Conservation (phyloP, 2,113 vertebrate genomes). For the Ptilonorhynchus violaceus region DNA sequence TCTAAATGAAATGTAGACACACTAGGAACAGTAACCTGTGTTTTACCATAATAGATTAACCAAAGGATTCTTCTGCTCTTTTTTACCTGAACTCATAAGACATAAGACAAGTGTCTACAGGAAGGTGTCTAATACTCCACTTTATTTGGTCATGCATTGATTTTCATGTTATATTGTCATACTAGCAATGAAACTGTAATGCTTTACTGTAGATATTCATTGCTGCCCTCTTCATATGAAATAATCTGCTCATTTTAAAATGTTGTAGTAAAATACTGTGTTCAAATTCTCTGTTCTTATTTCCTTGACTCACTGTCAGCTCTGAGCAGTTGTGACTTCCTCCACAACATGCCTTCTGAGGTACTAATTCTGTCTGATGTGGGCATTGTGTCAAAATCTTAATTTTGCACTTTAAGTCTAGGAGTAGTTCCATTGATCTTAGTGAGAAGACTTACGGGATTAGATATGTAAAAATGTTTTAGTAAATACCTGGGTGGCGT, state of each 20-base stretch:
- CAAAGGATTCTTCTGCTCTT: neutral
- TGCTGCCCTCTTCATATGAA: neutral
- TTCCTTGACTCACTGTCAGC: neutral
- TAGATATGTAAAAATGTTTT: neutral
- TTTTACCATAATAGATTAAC: neutral
- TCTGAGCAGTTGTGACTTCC: neutral
- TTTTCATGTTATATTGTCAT: neutral
- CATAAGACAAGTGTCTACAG: too few relatives aligned
- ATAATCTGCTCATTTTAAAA: neutral
- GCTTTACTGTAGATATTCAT: neutral
- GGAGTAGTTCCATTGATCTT: neutral
- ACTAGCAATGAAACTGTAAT: neutral
- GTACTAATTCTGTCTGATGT: neutral
- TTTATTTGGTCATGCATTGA: neutral
- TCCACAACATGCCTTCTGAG: fast-evolving
- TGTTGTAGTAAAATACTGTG: neutral
- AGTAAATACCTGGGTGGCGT: neutral
- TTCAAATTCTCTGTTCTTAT: neutral
- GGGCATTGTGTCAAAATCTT: neutral
- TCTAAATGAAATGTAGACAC: neutral
- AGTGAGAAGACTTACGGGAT: neutral
- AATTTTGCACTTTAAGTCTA: neutral
- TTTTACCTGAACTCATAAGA: neutral
- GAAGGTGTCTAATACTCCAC: neutral
- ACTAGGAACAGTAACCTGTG: neutral